Percentiles rank a stretch among this genome's conserved stretches.
Conservation (phyloP, 2,888 invertebrate genomes). For the Globia sparganii region DNA sequence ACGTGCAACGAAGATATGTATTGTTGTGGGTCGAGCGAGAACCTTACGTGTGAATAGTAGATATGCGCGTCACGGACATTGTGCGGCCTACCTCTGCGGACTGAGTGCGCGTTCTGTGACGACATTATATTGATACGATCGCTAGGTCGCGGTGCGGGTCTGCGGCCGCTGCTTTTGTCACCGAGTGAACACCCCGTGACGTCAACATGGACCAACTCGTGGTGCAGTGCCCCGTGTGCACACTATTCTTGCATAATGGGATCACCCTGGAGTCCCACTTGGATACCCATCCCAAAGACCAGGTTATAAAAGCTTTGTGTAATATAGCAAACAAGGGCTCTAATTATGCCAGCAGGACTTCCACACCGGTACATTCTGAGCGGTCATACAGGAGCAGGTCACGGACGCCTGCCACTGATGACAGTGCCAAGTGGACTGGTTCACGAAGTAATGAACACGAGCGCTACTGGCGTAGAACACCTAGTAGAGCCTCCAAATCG, state of each 20-base stretch:
- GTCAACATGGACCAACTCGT: slow-evolving; percentile 85
- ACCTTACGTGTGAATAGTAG: slow-evolving; percentile 83
- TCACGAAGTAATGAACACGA: slow-evolving; percentile 81
- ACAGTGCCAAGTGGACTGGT: slow-evolving; percentile 79
- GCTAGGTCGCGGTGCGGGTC: slow-evolving; percentile 59
- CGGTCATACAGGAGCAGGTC: slow-evolving; percentile 85
- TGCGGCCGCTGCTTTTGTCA: slow-evolving; percentile 56
- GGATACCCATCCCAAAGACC: slow-evolving; percentile 96
- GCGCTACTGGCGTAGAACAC: slow-evolving; percentile 84
- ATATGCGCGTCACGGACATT: slow-evolving; percentile 86
- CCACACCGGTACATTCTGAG: slow-evolving; percentile 84
- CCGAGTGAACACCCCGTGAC: slow-evolving; percentile 53
- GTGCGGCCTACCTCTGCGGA: slow-evolving; percentile 78
- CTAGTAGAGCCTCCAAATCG: slow-evolving; percentile 80
- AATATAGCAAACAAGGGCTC: slow-evolving; percentile 85
- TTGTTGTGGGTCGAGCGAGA: slow-evolving; percentile 82
- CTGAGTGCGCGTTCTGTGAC: slow-evolving; percentile 79
- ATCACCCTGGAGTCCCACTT: slow-evolving; percentile 95
- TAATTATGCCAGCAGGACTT: slow-evolving; percentile 83
- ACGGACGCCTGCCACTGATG: slow-evolving; percentile 83
- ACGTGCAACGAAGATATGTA: slow-evolving; percentile 84
- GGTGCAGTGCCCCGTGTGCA: slow-evolving; percentile 95
- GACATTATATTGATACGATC: slow-evolving; percentile 71
- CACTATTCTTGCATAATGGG: slow-evolving; percentile 95
- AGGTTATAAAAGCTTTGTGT: slow-evolving; percentile 95